Conservation (phyloP, 2,113 vertebrate genomes). For the Phrynosoma blainvillii region DNA sequence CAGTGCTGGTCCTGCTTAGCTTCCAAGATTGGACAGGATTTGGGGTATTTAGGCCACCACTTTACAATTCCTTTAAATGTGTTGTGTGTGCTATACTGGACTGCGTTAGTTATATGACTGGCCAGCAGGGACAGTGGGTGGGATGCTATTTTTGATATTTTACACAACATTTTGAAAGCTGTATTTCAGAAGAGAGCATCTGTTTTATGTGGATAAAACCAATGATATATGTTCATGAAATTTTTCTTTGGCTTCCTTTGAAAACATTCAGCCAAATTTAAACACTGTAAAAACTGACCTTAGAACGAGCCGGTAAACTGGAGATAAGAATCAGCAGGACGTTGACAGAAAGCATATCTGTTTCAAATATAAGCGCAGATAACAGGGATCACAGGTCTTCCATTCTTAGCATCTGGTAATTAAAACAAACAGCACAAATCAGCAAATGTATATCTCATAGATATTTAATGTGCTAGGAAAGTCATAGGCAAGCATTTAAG, state of each 20-base stretch:
- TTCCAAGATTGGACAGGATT: too few species aligned
- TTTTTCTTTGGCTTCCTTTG: constrained; percentile 13
- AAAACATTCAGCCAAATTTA: constrained; percentile 27
- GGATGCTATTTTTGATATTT: neutral
- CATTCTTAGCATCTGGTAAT: constrained; percentile 20
- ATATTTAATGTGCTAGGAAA: neutral
- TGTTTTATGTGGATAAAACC: constrained; percentile 21
- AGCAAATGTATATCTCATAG: neutral
- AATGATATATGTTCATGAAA: constrained; percentile 5
- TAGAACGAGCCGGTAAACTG: neutral
- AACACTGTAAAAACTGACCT: constrained; percentile 25
- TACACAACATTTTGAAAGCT: neutral
- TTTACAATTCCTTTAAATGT: neutral
- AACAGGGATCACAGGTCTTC: neutral
- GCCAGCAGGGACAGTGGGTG: too few species aligned
- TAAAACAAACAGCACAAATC: constrained; percentile 15
- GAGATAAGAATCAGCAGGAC: neutral
- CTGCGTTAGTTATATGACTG: neutral
- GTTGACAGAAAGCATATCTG: constrained; percentile 33
- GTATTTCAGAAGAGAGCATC: constrained; percentile 14
- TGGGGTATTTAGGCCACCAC: too few species aligned
- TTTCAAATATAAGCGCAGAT: neutral
- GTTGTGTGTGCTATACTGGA: neutral
- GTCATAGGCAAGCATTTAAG: neutral
- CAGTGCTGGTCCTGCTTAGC: too few species aligned